phyloP scores from a whole-genome alignment of 2,888 invertebrate genomes.

The Eupeodes luniger region DNA sequence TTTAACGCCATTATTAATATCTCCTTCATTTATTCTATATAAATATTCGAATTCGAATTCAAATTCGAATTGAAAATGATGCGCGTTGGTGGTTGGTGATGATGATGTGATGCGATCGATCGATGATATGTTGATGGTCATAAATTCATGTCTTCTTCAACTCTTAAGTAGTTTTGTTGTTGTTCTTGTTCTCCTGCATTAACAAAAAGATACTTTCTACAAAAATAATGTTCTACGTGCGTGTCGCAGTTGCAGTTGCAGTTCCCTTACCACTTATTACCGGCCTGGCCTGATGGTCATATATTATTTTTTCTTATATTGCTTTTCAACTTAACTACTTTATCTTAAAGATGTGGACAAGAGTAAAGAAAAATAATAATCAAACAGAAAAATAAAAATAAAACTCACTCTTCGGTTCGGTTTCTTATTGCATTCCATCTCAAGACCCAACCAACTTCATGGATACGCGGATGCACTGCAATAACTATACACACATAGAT shows the following conservation, averaged over 20 bases:
- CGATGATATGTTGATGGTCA: constrained; percentile 14
- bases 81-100: too few relatives aligned
- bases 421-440: constrained; percentile 50
- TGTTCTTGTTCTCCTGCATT: not conserved
- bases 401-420: constrained; percentile 33
- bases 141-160: constrained; percentile 57
- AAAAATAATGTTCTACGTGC: constrained; percentile 35
- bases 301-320: constrained; percentile 38
- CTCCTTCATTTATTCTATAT: constrained; percentile 24
- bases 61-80: not conserved
- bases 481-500: not conserved
- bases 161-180: not conserved
- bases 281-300: not conserved
- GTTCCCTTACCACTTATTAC: not conserved
- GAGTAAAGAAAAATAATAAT: not conserved
- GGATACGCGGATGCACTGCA: constrained; percentile 49
- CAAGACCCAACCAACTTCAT: not conserved
- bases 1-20: constrained; percentile 59
- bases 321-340: constrained; percentile 59
- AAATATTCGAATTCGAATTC: constrained; percentile 13
- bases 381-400: not conserved
- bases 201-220: constrained; percentile 64
- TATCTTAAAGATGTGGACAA: constrained; percentile 48
- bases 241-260: not conserved
- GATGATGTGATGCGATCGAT: too few relatives aligned